Evolutionary conservation across 1,140 invertebrate genomes (phyloP), one percentile per base, ranked within the genome.

Genomic region (Trichonephila clavipes): DNA sequence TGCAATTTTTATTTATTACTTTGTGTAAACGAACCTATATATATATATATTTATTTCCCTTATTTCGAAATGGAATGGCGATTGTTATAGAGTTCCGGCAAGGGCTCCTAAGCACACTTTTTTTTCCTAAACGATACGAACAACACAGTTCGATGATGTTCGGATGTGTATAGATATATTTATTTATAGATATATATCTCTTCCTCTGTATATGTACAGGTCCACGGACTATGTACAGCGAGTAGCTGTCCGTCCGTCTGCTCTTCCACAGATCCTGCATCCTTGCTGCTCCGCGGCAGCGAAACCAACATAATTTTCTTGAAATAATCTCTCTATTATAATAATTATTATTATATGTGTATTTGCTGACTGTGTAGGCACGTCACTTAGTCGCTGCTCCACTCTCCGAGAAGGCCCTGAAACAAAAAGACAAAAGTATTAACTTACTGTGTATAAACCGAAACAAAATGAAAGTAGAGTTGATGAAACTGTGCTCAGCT

Each of bases 191-290:
- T 86, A 85, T 91, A 91, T 91, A 83, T 69, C 82, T 92, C 82
- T 64, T 77, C 69, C 90, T 91, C 40, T 91, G 69, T 91, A 44
- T 85, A 92, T 87, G 77, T 91, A 91, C 89, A 91, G 16, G 89
- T 91, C 62, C 90, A 92, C 90, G 90, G 90, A 92, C 90, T 92
- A 92, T 92, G 90, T 92, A 92, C 82, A 92, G 90, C 90, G 90
- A 64, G 90, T 62, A 69, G 90, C 82, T 92, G 82, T 92, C 90
- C 90, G 90, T 92, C 90, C 90, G 90, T 87, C 90, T 92, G 81
- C 90, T 86, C 90, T 62, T 92, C 83, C 83, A 85, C 90, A 69
- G 82, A 86, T 91, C 90, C 77, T 69, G 83, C 83, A 69, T 86
- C 82, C 62, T 58, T 61, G 90, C 90, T 92, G 90, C 90, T 92